Percentiles rank a stretch among this genome's conserved stretches.
phyloP scores from a whole-genome alignment of 2,888 invertebrate species.

The Aspidapion aeneum region DNA sequence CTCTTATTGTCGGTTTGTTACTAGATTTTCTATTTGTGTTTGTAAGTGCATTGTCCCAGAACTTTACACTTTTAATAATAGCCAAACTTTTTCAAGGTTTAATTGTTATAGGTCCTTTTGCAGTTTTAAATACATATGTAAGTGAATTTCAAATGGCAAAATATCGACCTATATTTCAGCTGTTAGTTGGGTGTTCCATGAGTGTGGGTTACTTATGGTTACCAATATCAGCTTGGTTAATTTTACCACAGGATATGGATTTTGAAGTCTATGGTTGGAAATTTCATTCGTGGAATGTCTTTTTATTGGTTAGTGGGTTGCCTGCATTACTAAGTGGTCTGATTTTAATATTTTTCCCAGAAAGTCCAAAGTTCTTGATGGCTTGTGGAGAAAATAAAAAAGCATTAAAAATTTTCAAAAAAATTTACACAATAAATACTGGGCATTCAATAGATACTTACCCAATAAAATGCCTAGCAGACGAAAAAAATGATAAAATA shows the following conservation, averaged over 20 bases:
- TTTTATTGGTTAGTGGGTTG: constrained; percentile 55
- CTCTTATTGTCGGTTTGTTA: constrained; percentile 64
- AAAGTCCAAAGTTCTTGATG: constrained; percentile 77
- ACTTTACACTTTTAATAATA: constrained; percentile 60
- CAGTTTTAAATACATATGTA: constrained; percentile 50
- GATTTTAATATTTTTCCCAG: constrained; percentile 59
- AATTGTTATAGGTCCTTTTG: constrained; percentile 33
- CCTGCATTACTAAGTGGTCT: constrained; percentile 64
- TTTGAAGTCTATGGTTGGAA: constrained; percentile 36
- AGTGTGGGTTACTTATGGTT: constrained; percentile 59
- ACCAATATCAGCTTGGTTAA: constrained; percentile 66
- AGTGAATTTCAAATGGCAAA: constrained; percentile 68
- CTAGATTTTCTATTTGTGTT: constrained; percentile 61
- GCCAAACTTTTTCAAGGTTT: constrained; percentile 55
- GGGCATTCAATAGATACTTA: constrained; percentile 57
- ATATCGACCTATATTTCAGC: constrained; percentile 60
- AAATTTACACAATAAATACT: constrained; percentile 64
- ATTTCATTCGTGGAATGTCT: constrained; percentile 59
- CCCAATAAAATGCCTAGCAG: constrained; percentile 58
- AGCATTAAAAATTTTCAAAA: constrained; percentile 59
- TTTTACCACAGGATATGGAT: constrained; percentile 61
- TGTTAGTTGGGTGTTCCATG: constrained; percentile 61
- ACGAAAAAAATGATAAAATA: too few relatives aligned
- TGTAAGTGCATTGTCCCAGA: constrained; percentile 62
- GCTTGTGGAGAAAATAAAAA: constrained; percentile 62